phyloP scores from a whole-genome alignment of 2,888 invertebrate genomes.

The Mayetiola destructor region DNA sequence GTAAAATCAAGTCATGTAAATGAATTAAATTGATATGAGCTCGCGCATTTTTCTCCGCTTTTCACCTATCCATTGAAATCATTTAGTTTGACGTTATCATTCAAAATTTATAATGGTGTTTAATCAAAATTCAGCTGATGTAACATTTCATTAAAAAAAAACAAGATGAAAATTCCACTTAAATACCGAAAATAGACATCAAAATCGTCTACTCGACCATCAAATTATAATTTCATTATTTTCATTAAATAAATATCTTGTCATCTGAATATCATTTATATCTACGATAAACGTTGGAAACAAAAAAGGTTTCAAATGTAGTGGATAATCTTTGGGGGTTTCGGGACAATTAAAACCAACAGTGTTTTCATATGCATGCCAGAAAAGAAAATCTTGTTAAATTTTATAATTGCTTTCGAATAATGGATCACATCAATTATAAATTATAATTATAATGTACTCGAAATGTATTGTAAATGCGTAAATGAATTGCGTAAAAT shows the following conservation, averaged over 20 bases:
- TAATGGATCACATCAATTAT: constrained; percentile 5
- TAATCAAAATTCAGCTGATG: too few relatives aligned
- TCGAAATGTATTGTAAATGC: too few relatives aligned
- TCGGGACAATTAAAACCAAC: background rate
- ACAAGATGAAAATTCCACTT: constrained; percentile 8
- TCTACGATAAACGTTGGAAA: background rate
- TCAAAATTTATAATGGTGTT: too few relatives aligned
- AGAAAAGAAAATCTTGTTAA: background rate
- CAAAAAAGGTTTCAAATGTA: background rate
- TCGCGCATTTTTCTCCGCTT: background rate
- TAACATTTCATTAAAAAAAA: too few relatives aligned
- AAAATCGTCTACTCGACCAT: too few relatives aligned
- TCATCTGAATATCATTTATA: background rate
- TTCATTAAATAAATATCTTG: background rate
- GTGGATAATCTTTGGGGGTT: background rate
- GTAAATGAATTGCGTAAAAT: too few relatives aligned
- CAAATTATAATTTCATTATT: too few relatives aligned
- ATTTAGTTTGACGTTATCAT: too few relatives aligned
- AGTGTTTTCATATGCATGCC: background rate
- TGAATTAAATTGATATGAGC: background rate
- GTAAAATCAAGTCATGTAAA: background rate
- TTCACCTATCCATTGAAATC: too few relatives aligned
- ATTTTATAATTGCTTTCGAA: constrained; percentile 9
- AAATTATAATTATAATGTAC: constrained; percentile 10
- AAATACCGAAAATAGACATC: constrained; percentile 1